Percentiles rank a stretch among this genome's conserved stretches.
Evolutionary conservation across 2,797 vertebrate genomes (phyloP).

Genomic region (Cryptoprocta ferox): DNA sequence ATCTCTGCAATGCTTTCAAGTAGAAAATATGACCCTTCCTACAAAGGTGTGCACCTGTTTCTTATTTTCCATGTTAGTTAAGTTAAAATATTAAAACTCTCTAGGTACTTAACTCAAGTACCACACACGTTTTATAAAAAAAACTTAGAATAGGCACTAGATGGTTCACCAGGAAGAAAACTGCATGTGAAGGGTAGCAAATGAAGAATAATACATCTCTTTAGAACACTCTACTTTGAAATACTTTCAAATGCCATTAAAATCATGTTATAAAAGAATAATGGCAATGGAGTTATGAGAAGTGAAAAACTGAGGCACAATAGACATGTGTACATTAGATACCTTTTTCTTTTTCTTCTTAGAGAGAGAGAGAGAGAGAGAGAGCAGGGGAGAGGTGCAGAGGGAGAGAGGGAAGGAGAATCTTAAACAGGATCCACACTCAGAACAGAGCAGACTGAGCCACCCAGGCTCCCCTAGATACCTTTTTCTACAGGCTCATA

Average conservation of each 20-base stretch:
- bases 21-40: background rate
- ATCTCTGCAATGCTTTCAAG: background rate
- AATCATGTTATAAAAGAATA: slow-evolving; percentile 2
- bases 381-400: too few relatives aligned
- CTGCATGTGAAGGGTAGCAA: background rate
- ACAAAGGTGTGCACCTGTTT: background rate
- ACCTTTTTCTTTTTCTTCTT: background rate
- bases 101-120: background rate
- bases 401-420: too few relatives aligned
- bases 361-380: too few relatives aligned
- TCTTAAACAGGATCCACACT: too few relatives aligned
- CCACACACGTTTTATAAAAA: background rate
- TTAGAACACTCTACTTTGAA: slow-evolving; percentile 2
- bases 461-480: background rate
- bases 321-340: background rate
- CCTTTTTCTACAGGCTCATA: background rate
- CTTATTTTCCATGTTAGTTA: background rate
- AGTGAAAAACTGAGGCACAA: background rate
- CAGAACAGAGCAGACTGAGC: too few relatives aligned
- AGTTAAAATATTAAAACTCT: background rate
- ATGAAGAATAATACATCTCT: background rate
- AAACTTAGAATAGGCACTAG: background rate
- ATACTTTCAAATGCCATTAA: slow-evolving; percentile 5
- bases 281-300: background rate
- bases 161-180: background rate